Base-by-base conservation (phyloP, 2,113 vertebrate genomes). In the Zapus hudsonius region DNA sequence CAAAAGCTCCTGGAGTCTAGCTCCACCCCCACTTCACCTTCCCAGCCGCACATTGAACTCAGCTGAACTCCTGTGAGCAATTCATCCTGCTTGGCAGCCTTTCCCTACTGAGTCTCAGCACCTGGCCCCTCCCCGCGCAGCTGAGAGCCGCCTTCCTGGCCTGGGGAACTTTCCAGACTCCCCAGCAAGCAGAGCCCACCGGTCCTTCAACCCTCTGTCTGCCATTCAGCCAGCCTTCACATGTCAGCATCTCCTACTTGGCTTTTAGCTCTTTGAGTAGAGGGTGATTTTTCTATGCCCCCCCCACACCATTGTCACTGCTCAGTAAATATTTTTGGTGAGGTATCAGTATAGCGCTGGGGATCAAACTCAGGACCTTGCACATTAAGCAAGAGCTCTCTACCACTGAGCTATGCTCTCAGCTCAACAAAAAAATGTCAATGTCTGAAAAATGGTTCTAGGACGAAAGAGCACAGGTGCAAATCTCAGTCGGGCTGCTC, bases 401-500 rank as follows among this genome's bases (percentile, higher is more conserved):
- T 1, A 25, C 22, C 64, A 38, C 16, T 4, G 64, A 84, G 44
- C 33, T 36, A 16, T 5, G 36, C 25, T 9, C 33, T 15, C 42
- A 69, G 64, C 16, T 44, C 64, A 83, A 44, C 29, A 9, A 83
- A 92, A 82, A 79, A 40, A 57, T 59, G 57, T 64, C 85, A 88
- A 13, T 72, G 47, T 59, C 78, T 86, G 69, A 20, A 64, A 89
- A 95, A 72, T 27, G 83, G 73, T 33, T 92, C 66, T 92, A 81
- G 44, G 63, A 92, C 47, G 72, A 36, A 70, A 52, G 29, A 90
- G 59, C 73, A 42, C 42, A 42, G 27, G 67, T 91, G 91, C 83
- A 69, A 85, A 88, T 36, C 40, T n/a, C 61, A 63, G 5, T 55
- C 88, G 44, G 80, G n/a, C 64, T 78, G 7, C 20, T 76, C 72